These are phyloP conservation scores for Arctocebus calabarensis DNA, from an alignment of 2,797 vertebrate species.

Conservation along the genomic window DNA sequence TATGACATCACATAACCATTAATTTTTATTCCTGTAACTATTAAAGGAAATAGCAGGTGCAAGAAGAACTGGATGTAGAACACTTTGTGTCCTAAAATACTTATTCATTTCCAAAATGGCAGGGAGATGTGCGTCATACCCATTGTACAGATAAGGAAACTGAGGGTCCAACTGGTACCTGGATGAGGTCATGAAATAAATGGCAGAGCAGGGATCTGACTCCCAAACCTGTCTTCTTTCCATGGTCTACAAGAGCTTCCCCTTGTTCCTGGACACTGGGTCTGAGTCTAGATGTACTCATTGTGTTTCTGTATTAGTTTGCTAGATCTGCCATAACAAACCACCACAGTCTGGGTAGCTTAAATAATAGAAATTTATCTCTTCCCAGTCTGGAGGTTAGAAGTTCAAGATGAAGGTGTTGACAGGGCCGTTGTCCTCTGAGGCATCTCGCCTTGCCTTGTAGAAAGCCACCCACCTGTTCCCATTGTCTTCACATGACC, in stretches of 20 bases:
- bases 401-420: neutral
- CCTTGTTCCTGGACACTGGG: accelerated
- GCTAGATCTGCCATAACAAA: neutral
- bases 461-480: accelerated
- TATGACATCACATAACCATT: neutral
- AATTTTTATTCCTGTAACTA: neutral
- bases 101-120: neutral
- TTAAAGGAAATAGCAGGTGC: constrained; percentile 6
- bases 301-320: too few species aligned
- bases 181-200: neutral
- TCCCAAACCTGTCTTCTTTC: neutral
- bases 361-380: too few species aligned
- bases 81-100: neutral
- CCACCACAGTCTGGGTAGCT: accelerated
- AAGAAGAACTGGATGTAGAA: neutral
- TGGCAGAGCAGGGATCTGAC: too few species aligned
- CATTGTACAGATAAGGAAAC: neutral
- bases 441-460: neutral
- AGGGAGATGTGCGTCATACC: neutral
- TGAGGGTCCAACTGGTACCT: neutral
- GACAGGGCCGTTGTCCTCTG: neutral
- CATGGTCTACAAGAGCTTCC: accelerated
- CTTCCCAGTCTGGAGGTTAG: neutral
- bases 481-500: accelerated
- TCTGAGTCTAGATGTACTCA: accelerated